Evolutionary conservation across 2,113 vertebrate genomes (phyloP).

Genomic region (Tragelaphus imberbis): DNA sequence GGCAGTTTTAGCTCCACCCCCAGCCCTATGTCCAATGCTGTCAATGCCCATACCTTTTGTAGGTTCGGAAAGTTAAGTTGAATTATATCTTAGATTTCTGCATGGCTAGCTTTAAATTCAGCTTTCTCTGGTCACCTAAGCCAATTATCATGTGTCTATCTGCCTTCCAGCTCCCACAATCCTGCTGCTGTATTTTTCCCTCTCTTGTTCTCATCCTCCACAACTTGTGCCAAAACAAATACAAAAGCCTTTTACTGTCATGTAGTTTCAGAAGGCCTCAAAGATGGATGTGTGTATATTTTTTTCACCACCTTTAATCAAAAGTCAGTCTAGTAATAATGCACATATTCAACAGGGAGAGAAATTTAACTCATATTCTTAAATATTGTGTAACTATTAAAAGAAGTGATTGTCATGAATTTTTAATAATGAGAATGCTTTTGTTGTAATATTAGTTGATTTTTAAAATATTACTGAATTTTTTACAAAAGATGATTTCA

Average conservation of each 20-base stretch:
- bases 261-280: neutral
- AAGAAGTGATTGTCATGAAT: neutral
- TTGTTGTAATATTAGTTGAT: neutral
- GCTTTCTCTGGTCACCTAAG: neutral
- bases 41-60: neutral
- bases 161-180: neutral
- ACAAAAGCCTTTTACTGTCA: neutral
- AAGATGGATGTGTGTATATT: neutral
- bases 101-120: neutral
- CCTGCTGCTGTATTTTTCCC: neutral
- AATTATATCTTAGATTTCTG: neutral
- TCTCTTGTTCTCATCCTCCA: neutral
- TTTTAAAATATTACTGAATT: neutral
- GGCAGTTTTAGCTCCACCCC: neutral
- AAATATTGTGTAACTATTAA: neutral
- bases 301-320: neutral
- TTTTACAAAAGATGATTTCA: slow-evolving; percentile 8
- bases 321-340: neutral
- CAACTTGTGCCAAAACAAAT: neutral
- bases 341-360: neutral
- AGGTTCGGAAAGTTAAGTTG: neutral
- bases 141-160: neutral
- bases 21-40: neutral
- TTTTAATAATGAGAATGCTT: neutral
- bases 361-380: neutral